Conservation (phyloP, 2,888 invertebrate genomes). For the Chalcosyrphus nemorum region DNA sequence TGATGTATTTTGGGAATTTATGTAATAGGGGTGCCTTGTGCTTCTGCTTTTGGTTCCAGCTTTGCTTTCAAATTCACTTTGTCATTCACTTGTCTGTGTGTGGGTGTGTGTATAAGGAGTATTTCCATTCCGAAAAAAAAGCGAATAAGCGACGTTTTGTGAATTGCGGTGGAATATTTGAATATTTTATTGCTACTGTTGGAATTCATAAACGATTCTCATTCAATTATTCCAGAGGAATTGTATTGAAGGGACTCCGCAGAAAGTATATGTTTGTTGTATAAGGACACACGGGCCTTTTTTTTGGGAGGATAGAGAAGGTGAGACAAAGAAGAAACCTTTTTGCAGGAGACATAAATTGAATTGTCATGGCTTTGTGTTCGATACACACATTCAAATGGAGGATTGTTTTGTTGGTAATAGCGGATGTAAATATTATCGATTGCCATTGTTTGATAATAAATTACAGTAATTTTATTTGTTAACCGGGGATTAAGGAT, state of each 20-base stretch:
- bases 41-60: neutral
- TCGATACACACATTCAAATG: slow-evolving; percentile 49
- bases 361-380: slow-evolving; percentile 62
- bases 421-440: slow-evolving; percentile 67
- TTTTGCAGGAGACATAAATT: slow-evolving; percentile 49
- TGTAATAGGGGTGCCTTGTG: slow-evolving; percentile 34
- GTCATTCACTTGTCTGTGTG: neutral
- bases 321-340: slow-evolving; percentile 19
- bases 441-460: slow-evolving; percentile 69
- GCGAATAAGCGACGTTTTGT: slow-evolving; percentile 59
- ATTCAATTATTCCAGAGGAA: slow-evolving; percentile 64
- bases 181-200: slow-evolving; percentile 68
- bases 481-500: slow-evolving; percentile 56
- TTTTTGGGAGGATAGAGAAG: too few relatives aligned
- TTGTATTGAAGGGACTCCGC: slow-evolving; percentile 41
- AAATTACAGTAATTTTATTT: slow-evolving; percentile 67
- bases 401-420: slow-evolving; percentile 63
- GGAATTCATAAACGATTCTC: slow-evolving; percentile 69
- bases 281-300: neutral
- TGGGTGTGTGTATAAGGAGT: neutral
- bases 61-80: neutral
- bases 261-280: neutral
- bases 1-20: slow-evolving; percentile 61
- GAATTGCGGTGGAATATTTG: slow-evolving; percentile 69
- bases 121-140: slow-evolving; percentile 36